phyloP scores from a whole-genome alignment of 2,797 vertebrate species.

The Percopsis omiscomaycus region DNA sequence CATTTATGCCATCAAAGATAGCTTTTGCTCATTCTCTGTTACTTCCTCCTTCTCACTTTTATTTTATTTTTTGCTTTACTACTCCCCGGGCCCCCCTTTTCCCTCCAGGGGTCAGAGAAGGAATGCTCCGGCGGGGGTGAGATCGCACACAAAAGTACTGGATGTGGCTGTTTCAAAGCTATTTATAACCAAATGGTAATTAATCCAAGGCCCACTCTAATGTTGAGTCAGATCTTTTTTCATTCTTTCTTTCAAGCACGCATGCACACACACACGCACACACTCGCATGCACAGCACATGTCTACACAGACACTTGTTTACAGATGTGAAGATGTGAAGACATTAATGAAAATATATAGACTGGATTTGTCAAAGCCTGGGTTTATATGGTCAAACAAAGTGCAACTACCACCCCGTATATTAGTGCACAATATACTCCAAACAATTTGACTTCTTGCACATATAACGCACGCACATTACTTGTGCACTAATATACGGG shows the following conservation, averaged over 20 bases:
- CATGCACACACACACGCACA: not conserved
- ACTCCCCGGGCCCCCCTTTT: not conserved
- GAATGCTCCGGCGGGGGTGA: conserved; percentile 62
- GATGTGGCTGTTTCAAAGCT: conserved; percentile 59
- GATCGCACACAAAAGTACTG: conserved; percentile 65
- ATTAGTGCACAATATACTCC: too few species aligned
- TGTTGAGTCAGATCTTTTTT: conserved; percentile 57
- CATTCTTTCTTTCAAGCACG: conserved; percentile 47
- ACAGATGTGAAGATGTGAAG: not conserved
- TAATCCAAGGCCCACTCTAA: conserved; percentile 69
- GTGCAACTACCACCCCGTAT: too few species aligned
- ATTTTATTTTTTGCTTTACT: not conserved
- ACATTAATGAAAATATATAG: too few species aligned
- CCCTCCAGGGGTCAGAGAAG: conserved; percentile 54
- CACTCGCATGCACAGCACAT: conserved; percentile 12
- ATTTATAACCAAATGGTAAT: conserved; percentile 77
- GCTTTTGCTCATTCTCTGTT: conserved; percentile 11
- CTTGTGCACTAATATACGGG: too few species aligned
- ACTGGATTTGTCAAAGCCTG: too few species aligned
- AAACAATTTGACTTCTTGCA: not conserved
- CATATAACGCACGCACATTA: not conserved
- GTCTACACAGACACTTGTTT: not conserved
- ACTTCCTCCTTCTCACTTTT: not conserved
- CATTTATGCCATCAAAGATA: conserved; percentile 32
- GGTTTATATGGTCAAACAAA: too few species aligned